phyloP scores from a whole-genome alignment of 2,888 invertebrate species.

The Sarcophaga variegata region DNA sequence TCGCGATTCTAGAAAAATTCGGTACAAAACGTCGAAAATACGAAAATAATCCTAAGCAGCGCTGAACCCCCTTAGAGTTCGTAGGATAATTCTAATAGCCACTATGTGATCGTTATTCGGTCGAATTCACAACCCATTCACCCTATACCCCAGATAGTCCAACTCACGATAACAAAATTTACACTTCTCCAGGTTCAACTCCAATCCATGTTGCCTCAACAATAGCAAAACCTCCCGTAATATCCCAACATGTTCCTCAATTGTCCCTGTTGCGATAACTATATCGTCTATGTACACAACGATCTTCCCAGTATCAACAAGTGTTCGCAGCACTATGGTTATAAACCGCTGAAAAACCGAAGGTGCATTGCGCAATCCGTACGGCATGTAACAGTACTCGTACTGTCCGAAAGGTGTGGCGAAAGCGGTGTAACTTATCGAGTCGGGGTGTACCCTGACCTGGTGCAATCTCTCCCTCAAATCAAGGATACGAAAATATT shows the following conservation, averaged over 20 bases:
- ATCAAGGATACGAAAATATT: constrained; percentile 19
- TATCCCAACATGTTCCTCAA: constrained; percentile 1
- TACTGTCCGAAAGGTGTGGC: constrained; percentile 9
- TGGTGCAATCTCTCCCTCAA: constrained; percentile 16
- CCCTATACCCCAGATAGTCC: constrained; percentile 3
- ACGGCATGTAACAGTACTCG: constrained; percentile 18
- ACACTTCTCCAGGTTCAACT: constrained; percentile 30
- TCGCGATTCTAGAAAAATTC: constrained; percentile 25
- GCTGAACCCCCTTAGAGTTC: not conserved
- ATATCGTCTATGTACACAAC: constrained; percentile 47
- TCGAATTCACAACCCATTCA: not conserved
- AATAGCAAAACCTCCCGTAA: constrained; percentile 4
- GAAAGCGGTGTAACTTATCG: constrained; percentile 23
- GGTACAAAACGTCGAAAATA: constrained; percentile 40
- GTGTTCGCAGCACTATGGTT: no score
- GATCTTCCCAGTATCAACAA: not conserved
- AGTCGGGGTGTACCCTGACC: not conserved
- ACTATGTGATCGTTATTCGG: constrained; percentile 15
- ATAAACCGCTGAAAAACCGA: no score
- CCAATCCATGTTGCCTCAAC: constrained; percentile 8
- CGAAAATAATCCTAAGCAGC: constrained; percentile 39
- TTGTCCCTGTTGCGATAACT: constrained; percentile 10
- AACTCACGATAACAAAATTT: constrained; percentile 1
- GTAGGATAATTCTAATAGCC: constrained; percentile 10
- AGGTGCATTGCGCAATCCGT: not conserved